Conservation (phyloP, 2,888 invertebrate species). For the Xestoiulus laeticollis region DNA sequence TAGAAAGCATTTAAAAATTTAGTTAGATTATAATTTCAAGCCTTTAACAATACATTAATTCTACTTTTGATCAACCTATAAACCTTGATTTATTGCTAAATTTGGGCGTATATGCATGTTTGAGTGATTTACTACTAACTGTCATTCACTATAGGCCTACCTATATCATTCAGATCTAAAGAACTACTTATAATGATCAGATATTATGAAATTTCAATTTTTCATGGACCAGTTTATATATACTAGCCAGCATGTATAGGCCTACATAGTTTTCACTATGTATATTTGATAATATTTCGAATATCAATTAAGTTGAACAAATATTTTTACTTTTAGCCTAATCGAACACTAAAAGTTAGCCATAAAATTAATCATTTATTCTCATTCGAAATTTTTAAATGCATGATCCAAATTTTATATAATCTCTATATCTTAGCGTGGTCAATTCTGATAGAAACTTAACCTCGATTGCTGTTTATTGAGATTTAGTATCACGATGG, state of each 20-base stretch:
- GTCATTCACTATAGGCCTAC: not conserved
- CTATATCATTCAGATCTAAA: not conserved
- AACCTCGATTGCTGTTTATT: slow-evolving; percentile 24
- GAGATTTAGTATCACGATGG: not conserved
- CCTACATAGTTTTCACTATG: too few relatives aligned
- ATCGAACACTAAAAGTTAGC: not conserved
- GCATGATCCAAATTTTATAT: not conserved
- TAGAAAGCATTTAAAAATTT: not conserved
- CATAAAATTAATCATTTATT: not conserved
- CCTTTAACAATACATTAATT: not conserved
- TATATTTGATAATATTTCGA: too few relatives aligned
- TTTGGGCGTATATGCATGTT: not conserved
- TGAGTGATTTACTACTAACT: slow-evolving; percentile 16
- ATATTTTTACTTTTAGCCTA: not conserved
- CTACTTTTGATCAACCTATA: slow-evolving; percentile 9
- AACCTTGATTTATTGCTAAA: slow-evolving; percentile 7
- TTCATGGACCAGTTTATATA: not conserved
- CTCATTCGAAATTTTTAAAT: not conserved
- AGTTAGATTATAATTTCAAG: not conserved
- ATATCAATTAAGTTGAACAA: too few relatives aligned
- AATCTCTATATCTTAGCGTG: not conserved
- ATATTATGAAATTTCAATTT: not conserved
- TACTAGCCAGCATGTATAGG: too few relatives aligned
- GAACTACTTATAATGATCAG: not conserved
- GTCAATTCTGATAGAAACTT: not conserved